A percentile compares a stretch with the other conserved stretches of the same genome.
Conservation (phyloP, 64 coral and sea anemone species). For the Platygyra sinensis region DNA sequence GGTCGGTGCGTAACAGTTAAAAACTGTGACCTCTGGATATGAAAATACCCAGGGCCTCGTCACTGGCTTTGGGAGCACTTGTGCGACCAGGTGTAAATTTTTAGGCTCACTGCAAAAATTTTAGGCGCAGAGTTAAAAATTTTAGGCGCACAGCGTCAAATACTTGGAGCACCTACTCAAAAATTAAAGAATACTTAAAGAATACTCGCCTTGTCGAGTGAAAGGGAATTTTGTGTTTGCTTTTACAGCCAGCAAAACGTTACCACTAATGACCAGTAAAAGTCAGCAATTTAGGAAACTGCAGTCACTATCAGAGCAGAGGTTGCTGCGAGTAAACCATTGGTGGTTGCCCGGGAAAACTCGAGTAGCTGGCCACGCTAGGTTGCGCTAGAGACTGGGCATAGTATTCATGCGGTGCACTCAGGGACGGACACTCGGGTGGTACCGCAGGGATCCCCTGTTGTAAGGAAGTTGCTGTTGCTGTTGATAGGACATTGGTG, state of each 20-base stretch:
- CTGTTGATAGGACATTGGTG: slow-evolving; percentile 28
- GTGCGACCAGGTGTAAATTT: no score
- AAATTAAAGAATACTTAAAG: no score
- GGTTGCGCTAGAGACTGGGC: slow-evolving; percentile 3
- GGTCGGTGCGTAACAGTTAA: no score
- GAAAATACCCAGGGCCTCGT: no score
- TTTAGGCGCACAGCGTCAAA: no score
- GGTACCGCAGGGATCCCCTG: slow-evolving; percentile 46
- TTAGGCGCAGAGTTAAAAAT: no score
- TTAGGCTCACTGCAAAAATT: no score
- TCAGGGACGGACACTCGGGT: slow-evolving; percentile 36
- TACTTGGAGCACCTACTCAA: no score
- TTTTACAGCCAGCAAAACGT: slow-evolving; percentile 1
- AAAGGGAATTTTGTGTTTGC: not conserved
- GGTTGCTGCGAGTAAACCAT: slow-evolving; percentile 63
- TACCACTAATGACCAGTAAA: not conserved
- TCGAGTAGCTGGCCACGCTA: slow-evolving; percentile 5
- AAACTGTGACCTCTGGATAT: no score
- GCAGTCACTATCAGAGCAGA: slow-evolving; percentile 38
- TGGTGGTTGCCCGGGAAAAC: slow-evolving; percentile 39
- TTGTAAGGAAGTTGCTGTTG: slow-evolving; percentile 17
- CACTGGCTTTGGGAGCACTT: no score
- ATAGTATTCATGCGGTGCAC: slow-evolving; percentile 50
- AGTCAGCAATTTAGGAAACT: not conserved
- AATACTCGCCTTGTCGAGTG: no score